Base-by-base conservation (phyloP, 2,888 invertebrate genomes). In the Xylophagus ater region DNA sequence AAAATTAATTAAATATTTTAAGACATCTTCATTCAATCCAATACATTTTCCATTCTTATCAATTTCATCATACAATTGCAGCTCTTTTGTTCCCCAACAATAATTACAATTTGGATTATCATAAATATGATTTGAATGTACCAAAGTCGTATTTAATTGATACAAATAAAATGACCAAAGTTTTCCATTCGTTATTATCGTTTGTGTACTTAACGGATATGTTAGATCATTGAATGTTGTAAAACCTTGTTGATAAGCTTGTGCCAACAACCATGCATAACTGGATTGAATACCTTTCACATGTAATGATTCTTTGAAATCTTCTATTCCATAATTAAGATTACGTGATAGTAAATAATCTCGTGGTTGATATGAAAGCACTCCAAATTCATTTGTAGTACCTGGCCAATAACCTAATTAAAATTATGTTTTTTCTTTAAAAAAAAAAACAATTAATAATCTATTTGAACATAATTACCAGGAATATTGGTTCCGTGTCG, bases 121-220 rank as follows among this genome's bases (percentile, higher is more conserved):
- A 23, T 71, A 63, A n/a, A 72, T 63, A 50, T 75, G 57, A 48
- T 78, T 71, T 20, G 72, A 66, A 52, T 84, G 76, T 49, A 85
- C 62, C 10, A 74, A 55, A 23, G 78, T 70, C 1, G 92, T 94
- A 59, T 98, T 98, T 41, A 98, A 64, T 61, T 98, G 97, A 58
- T 94, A 97, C 10, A 79, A 73, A 56, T 81, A 86, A 48, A 96
- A 82, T 1, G 84, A 82, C 78, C 87, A 92, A 4, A 73, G 58
- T 48, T 82, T 75, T 0, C 97, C 96, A 65, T 97, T 83, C 1
- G 92, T 88, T 25, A 94, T 71, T 10, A 92, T 68, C 12, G 84
- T 80, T 71, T 97, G 96, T 4, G 87, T 83, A 1, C 81, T 76
- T 40, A 96, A 61, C 0, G 98, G 97, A 59, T 93, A 92, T 0